Conservation (phyloP, 2,888 invertebrate species). For the Lasioglossum malachurum region DNA sequence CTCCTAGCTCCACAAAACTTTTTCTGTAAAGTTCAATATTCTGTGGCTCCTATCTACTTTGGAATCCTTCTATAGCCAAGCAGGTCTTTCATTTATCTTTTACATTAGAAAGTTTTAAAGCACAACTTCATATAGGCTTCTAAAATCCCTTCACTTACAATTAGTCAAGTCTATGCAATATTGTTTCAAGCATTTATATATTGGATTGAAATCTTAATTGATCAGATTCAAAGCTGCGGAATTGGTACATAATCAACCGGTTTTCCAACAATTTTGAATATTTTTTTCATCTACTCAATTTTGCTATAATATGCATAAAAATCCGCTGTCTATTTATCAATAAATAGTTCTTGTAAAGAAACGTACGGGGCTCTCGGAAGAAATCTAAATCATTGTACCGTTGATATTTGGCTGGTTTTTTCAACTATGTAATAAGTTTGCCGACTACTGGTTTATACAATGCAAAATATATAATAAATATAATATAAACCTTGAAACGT, state of each 20-base stretch:
- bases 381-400: no score
- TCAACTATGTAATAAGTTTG: no score
- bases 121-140: background rate
- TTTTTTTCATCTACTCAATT: no score
- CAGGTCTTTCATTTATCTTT: background rate
- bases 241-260: background rate
- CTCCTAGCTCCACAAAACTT: background rate
- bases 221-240: background rate
- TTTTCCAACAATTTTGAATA: background rate
- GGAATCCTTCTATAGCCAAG: background rate
- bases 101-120: background rate
- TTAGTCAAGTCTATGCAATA: background rate
- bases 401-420: no score
- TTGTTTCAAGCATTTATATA: background rate
- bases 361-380: no score
- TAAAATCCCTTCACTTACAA: background rate
- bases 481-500: background rate
- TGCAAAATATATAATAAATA: background rate
- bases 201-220: background rate
- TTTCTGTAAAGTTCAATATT: constrained; percentile 3
- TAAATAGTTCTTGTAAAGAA: no score
- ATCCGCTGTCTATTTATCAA: no score
- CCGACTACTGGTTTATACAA: no score
- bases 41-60: background rate
- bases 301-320: no score